Evolutionary conservation across 2,797 vertebrate species (phyloP).

Genomic region (Chelonia mydas): DNA sequence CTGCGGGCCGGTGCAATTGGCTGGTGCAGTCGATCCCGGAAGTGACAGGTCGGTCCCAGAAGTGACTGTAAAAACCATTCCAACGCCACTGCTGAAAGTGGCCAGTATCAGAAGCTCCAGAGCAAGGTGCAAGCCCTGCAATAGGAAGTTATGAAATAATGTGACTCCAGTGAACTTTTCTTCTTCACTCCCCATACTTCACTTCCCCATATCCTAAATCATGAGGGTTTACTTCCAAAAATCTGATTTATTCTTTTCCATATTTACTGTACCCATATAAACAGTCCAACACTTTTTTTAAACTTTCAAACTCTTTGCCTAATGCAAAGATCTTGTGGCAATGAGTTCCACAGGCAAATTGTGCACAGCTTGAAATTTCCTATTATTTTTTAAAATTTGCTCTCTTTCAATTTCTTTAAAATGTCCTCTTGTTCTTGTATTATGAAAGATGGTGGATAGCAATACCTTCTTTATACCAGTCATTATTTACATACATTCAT

Average conservation of each 20-base stretch:
- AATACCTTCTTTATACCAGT: neutral
- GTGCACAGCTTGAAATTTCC: neutral
- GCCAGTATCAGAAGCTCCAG: accelerated
- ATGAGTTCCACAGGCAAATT: neutral
- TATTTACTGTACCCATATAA: neutral
- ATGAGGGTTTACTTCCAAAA: conserved; percentile 20
- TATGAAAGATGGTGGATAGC: neutral
- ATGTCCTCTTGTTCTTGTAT: neutral
- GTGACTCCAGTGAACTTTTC: neutral
- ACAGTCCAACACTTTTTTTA: neutral
- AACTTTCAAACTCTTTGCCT: neutral
- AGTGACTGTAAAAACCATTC: no score
- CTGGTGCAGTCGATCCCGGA: no score
- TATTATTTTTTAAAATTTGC: neutral
- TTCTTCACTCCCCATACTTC: neutral
- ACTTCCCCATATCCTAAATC: neutral
- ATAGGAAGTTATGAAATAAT: neutral
- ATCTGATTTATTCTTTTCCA: neutral
- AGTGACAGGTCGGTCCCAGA: no score
- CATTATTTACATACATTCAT: neutral
- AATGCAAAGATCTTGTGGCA: neutral
- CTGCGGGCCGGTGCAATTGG: no score
- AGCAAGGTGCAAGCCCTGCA: neutral
- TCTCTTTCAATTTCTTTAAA: neutral
- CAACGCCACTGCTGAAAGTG: neutral